Conservation (phyloP, 2,888 invertebrate species). For the Drosophila borborema region DNA sequence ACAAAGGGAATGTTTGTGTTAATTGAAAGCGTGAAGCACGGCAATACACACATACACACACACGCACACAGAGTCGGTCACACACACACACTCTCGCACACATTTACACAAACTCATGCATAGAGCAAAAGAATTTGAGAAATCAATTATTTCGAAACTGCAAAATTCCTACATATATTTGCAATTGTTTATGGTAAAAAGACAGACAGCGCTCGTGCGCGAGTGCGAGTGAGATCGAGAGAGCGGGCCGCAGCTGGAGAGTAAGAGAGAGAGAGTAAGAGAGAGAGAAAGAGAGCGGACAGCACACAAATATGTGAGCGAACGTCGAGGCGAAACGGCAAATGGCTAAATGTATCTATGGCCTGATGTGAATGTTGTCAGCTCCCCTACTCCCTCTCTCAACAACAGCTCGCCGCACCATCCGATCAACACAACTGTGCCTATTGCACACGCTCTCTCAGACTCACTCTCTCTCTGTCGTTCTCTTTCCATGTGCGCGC, state of each 20-base stretch:
- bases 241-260: conserved; percentile 27
- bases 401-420: conserved; percentile 1
- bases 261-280: conserved; percentile 17
- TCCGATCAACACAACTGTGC: conserved; percentile 45
- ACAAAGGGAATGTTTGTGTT: conserved; percentile 79
- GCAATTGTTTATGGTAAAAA: conserved; percentile 75
- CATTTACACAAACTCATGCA: conserved; percentile 21
- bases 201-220: conserved; percentile 29
- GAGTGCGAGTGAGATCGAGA: conserved; percentile 15
- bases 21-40: conserved; percentile 78
- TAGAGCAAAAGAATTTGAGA: conserved; percentile 71
- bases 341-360: conserved; percentile 75
- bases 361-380: conserved; percentile 65
- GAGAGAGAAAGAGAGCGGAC: conserved; percentile 15
- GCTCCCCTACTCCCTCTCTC: not conserved
- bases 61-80: conserved; percentile 21
- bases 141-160: conserved; percentile 81
- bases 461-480: conserved; percentile 10
- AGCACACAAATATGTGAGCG: conserved; percentile 63
- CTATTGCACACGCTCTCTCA: conserved; percentile 40
- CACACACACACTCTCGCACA: conserved; percentile 18
- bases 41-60: conserved; percentile 13
- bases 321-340: conserved; percentile 59
- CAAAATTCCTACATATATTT: conserved; percentile 79
- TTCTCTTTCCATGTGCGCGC: conserved; percentile 30